Base-by-base conservation (phyloP, 2,888 invertebrate genomes). In the Dynastes tityus region DNA sequence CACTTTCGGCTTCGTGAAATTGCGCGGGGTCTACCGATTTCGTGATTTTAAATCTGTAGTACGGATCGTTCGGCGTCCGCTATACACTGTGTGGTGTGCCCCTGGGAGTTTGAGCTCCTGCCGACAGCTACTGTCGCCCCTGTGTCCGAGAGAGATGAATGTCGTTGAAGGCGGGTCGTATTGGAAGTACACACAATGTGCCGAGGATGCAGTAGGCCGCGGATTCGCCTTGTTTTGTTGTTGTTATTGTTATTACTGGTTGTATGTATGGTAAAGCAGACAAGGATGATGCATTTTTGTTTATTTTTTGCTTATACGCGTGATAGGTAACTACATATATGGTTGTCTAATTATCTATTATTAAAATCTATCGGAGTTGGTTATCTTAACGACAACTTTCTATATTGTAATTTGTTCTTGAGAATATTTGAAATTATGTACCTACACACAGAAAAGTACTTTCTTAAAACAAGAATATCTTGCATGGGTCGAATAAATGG, bases 201-300 rank as follows among this genome's bases (percentile, higher is more conserved):
- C 55, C 55, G 16, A 2, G 55, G n/a, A 58, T 58, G 9, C 53
- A 53, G 53, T 53, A 53, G 53, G n/a, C n/a, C n/a, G 53, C 67
- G 67, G 67, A 45, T 67, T 67, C 37, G 22, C 64, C 67, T 67
- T 67, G 67, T 67, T 67, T 67, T 67, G 45, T 67, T 67, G 37
- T 64, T 37, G 37, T 64, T 64, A 32, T n/a, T n/a, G 2, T n/a
- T 27, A 29, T 29, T 64, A 37, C 64, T 64, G 64, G 32, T n/a
- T 8, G 22, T 32, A 32, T 11, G 22, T 64, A 64, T 37, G 2
- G 2, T 11, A 32, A 29, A 64, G 11, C 8, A 45, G 11, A 45
- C 45, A 11, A 45, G 45, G 45, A 45, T 45, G 45, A 8, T 45
- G 45, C 45, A 11, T 45, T 45, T 6, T 45, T 45, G 45, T 45